Evolutionary conservation across 2,888 invertebrate genomes (phyloP), one percentile per base, ranked within the genome.

Genomic region (Venustoraphidia nigricollis): DNA sequence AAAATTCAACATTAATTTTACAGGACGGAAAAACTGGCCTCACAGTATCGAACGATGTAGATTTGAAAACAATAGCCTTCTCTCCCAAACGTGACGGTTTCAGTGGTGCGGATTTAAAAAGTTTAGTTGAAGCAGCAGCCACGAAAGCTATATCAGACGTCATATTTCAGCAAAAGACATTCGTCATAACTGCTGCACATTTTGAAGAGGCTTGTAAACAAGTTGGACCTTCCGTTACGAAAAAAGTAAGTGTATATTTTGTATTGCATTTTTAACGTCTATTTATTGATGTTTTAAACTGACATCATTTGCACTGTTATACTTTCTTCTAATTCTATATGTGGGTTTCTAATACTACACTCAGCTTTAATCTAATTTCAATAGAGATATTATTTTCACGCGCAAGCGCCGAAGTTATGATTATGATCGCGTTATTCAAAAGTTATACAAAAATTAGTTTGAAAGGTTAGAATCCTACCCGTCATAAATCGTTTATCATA

Each of bases 101-200:
- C 61, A 90, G 93, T 0, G 97, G 97, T 14, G 97, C 97, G 1
- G 97, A 97, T 71, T 70, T 98, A 48, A 83, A 88, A 1, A 89
- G 92, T 0, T 68, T 97, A 45, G 83, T 97, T 0, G 75, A 89
- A 56, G 90, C 94, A 61, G 91, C 96, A 0, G 83, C 89, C 0
- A 77, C 88, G 38, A 73, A 81, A 54, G 81, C 92, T 0, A 66
- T 96, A 41, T 82, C 83, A 49, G 87, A 86, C 55, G 77, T 82
- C 50, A 81, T 93, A 56, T 34, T 41, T n/a, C 9, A 14, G 2
- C 17, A 46, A 8, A 34, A 3, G 10, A 37, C 13, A 11, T 34
- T 35, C 9, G 13, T 17, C 10, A 27, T 27, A n/a, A 17, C 39
- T 13, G 36, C 69, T 41, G 70, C 78, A 50, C 90, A 95, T 64